phyloP scores from a whole-genome alignment of 2,113 vertebrate species.

The Cynocephalus volans region DNA sequence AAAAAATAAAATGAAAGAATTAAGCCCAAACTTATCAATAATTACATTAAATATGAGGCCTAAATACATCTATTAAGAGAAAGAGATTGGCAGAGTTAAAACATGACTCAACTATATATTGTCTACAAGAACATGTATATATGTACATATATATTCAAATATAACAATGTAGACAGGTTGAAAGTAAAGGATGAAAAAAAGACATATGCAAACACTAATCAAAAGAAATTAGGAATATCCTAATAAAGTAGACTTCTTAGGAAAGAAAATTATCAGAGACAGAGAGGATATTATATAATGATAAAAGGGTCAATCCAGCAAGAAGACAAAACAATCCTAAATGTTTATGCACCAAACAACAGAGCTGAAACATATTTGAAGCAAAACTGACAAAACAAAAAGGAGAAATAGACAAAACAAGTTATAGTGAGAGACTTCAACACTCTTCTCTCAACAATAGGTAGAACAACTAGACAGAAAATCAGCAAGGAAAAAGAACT shows the following conservation, averaged over 20 bases:
- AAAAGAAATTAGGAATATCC: neutral
- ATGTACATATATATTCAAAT: neutral
- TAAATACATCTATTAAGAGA: neutral
- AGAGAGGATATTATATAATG: neutral
- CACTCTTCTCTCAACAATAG: neutral
- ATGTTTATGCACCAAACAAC: neutral
- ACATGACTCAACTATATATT: neutral
- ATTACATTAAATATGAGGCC: neutral
- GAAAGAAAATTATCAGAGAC: neutral
- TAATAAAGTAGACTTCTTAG: neutral
- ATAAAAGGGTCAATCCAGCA: neutral
- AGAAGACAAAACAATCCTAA: neutral
- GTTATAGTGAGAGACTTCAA: neutral
- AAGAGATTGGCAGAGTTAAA: neutral
- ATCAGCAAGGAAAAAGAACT: neutral
- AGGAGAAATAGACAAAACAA: neutral
- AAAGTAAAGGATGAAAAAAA: constrained; percentile 3
- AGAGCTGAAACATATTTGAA: neutral
- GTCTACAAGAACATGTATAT: neutral
- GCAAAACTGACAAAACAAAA: neutral
- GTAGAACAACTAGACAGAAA: neutral
- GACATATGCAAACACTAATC: neutral
- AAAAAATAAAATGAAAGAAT: neutral
- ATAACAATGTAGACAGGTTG: neutral
- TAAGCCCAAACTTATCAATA: neutral